Conservation (phyloP, 2,888 invertebrate species). For the Synanthedon myopaeformis region DNA sequence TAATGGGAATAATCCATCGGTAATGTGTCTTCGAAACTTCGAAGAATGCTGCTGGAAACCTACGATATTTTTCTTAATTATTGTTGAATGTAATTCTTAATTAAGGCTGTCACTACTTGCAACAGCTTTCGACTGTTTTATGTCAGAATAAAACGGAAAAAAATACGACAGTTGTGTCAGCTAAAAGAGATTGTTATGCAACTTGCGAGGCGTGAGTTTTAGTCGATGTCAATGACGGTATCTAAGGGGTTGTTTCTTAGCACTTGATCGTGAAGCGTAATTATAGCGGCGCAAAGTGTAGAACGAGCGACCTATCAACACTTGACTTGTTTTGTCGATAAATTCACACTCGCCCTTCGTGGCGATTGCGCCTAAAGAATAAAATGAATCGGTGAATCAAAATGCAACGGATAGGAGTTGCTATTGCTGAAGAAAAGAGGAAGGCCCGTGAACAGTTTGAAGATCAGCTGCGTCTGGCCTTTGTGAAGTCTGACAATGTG, state of each 20-base stretch:
- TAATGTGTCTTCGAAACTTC: too few relatives aligned
- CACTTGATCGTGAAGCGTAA: not conserved
- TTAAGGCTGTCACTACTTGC: too few relatives aligned
- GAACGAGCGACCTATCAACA: constrained; percentile 19
- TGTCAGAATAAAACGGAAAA: too few relatives aligned
- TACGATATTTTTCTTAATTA: too few relatives aligned
- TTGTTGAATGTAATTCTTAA: too few relatives aligned
- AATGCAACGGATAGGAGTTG: constrained; percentile 16
- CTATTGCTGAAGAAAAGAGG: constrained; percentile 22
- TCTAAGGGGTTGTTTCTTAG: not conserved
- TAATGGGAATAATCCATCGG: too few relatives aligned
- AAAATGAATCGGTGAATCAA: not conserved
- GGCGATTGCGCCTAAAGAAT: not conserved
- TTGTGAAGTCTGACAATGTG: constrained; percentile 42
- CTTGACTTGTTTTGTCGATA: constrained; percentile 58
- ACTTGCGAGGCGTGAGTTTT: too few relatives aligned
- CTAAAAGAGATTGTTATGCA: too few relatives aligned
- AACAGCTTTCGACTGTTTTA: too few relatives aligned
- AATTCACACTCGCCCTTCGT: constrained; percentile 32
- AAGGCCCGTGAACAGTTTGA: constrained; percentile 56
- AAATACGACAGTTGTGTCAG: too few relatives aligned
- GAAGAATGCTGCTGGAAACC: too few relatives aligned
- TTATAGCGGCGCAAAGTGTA: constrained; percentile 1
- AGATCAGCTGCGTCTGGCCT: constrained; percentile 51
- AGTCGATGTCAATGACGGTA: not conserved